A percentile compares a stretch with the other conserved stretches of the same genome.
These are phyloP conservation scores for Orycteropus afer DNA, from an alignment of 2,113 vertebrate genomes.

Conservation along the genomic window DNA sequence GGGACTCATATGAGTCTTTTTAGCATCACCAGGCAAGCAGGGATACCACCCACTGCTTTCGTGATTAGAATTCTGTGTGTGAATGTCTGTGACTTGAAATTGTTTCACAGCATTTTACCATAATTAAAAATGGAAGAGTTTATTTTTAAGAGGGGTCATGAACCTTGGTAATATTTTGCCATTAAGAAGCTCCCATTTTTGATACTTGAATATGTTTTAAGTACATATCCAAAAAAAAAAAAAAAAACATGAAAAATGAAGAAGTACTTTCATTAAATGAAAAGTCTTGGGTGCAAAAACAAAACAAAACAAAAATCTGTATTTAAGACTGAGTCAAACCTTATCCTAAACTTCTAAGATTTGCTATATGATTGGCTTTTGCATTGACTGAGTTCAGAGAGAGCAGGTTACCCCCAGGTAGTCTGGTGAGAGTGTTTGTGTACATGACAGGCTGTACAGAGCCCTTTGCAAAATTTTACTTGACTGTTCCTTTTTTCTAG, in stretches of 20 bases:
- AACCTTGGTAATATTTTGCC: slow-evolving; percentile 49
- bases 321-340: not conserved
- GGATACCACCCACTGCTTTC: slow-evolving; percentile 71
- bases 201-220: slow-evolving; percentile 32
- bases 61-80: slow-evolving; percentile 64
- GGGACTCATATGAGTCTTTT: slow-evolving; percentile 71
- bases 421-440: not conserved
- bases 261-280: slow-evolving; percentile 57
- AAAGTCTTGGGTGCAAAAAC: not conserved
- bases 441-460: not conserved
- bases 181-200: slow-evolving; percentile 39
- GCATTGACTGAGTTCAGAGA: not conserved
- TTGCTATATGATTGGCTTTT: not conserved
- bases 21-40: slow-evolving; percentile 34
- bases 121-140: slow-evolving; percentile 77
- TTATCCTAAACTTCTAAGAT: not conserved
- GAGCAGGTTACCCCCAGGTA: not conserved
- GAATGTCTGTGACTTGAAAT: slow-evolving; percentile 70
- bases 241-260: slow-evolving; percentile 48
- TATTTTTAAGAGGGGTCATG: slow-evolving; percentile 62
- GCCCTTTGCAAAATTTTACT: not conserved
- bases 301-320: not conserved
- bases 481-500: not conserved
- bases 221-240: not conserved
- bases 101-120: slow-evolving; percentile 65